Evolutionary conservation across 2,797 vertebrate genomes (phyloP).

Genomic region (Odontamblyopus lacepedii): DNA sequence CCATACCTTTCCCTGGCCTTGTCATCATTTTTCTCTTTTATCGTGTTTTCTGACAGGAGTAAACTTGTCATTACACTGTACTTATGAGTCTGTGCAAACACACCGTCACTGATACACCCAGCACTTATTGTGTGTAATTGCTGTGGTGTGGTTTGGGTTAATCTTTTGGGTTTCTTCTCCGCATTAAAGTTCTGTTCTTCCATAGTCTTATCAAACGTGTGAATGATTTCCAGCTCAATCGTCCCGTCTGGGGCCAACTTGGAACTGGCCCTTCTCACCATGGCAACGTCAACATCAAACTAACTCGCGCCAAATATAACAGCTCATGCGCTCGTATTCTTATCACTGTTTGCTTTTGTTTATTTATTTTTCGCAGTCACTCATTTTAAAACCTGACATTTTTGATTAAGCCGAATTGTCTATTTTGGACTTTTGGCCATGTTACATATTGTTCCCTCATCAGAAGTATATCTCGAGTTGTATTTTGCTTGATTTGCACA

Average conservation of each 20-base stretch:
- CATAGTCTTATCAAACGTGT: conserved; percentile 1
- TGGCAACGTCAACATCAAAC: conserved; percentile 3
- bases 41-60: conserved; percentile 1
- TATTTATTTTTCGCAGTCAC: too few species aligned
- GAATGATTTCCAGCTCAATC: conserved; percentile 3
- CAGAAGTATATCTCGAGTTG: too few species aligned
- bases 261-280: background rate
- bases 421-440: too few species aligned
- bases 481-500: too few species aligned
- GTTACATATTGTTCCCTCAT: too few species aligned
- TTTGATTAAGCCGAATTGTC: too few species aligned
- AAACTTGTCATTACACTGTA: conserved; percentile 4
- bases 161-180: background rate
- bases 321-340: background rate
- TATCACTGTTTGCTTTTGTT: background rate
- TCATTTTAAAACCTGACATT: too few species aligned
- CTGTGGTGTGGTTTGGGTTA: background rate
- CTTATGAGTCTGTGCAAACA: background rate
- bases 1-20: background rate
- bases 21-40: background rate
- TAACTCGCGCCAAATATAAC: background rate
- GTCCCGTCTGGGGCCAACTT: background rate
- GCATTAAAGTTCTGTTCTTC: background rate
- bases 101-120: background rate
- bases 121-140: conserved; percentile 1